Percentiles rank a stretch among this genome's conserved stretches.
These are phyloP conservation scores for Cryptoprocta ferox DNA, from an alignment of 2,797 vertebrate species.

Conservation along the genomic window DNA sequence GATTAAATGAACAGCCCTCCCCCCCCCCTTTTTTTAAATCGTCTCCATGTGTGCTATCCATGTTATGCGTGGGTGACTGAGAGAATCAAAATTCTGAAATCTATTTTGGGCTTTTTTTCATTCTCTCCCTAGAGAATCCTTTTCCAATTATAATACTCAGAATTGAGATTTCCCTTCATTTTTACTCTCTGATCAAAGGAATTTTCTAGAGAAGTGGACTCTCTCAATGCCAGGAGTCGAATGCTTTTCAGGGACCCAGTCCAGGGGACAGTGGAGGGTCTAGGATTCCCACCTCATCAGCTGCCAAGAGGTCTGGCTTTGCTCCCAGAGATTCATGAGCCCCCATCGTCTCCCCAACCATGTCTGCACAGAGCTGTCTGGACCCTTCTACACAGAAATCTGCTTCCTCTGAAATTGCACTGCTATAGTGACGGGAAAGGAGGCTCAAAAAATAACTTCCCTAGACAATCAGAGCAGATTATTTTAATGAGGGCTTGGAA, in stretches of 20 bases:
- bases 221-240: not conserved
- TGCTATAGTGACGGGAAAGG: slow-evolving; percentile 57
- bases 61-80: not conserved
- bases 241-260: not conserved
- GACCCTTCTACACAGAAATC: slow-evolving; percentile 52
- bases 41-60: not conserved
- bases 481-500: slow-evolving; percentile 87
- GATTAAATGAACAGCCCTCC: not conserved
- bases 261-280: slow-evolving; percentile 16
- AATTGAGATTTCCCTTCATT: slow-evolving; percentile 18
- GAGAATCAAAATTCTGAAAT: not conserved
- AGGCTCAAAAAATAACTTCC: slow-evolving; percentile 84
- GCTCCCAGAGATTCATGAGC: not conserved
- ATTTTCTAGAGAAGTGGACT: not conserved
- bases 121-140: not conserved
- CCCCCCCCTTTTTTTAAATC: not conserved
- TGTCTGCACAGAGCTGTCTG: slow-evolving; percentile 29
- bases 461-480: slow-evolving; percentile 86
- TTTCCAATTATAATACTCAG: not conserved
- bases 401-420: slow-evolving; percentile 67
- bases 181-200: not conserved
- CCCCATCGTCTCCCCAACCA: not conserved
- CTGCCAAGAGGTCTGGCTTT: slow-evolving; percentile 62
- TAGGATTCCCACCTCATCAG: slow-evolving; percentile 56
- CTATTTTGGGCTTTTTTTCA: not conserved